Percentiles rank a stretch among this genome's conserved stretches.
Conservation (phyloP, 1,140 invertebrate genomes). For the Drosophila tropicalis region DNA sequence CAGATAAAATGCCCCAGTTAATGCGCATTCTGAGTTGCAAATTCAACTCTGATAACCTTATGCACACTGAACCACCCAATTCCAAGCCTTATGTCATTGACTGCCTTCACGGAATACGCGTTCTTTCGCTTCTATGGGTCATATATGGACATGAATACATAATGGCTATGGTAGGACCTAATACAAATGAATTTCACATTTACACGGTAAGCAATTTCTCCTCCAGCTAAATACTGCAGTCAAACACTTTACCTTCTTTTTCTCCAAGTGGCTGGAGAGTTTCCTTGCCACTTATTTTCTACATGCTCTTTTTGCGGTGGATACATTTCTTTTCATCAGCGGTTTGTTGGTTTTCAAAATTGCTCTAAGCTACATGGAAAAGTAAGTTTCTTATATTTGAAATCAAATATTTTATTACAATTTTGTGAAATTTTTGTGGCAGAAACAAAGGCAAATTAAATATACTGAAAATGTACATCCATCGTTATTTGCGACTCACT, state of each 20-base stretch:
- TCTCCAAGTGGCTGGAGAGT: neutral
- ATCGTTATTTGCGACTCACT: neutral
- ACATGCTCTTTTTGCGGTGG: neutral
- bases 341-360: constrained; percentile 4
- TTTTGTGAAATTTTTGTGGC: neutral
- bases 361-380: constrained; percentile 1
- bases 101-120: constrained; percentile 1
- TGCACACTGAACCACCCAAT: neutral
- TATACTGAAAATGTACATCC: neutral
- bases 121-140: constrained; percentile 1
- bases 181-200: constrained; percentile 9
- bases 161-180: neutral
- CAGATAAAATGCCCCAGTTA: constrained; percentile 3
- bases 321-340: constrained; percentile 3
- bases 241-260: neutral
- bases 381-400: neutral
- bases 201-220: neutral
- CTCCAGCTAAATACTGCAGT: neutral
- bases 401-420: neutral
- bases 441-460: constrained; percentile 2
- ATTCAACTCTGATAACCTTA: neutral
- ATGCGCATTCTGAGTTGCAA: constrained; percentile 9
- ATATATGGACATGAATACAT: constrained; percentile 6
- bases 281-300: neutral
- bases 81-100: neutral